Percentiles rank a stretch among this genome's conserved stretches.
These are phyloP conservation scores for Perca fluviatilis DNA, from an alignment of 2,113 vertebrate species.

Conservation along the genomic window DNA sequence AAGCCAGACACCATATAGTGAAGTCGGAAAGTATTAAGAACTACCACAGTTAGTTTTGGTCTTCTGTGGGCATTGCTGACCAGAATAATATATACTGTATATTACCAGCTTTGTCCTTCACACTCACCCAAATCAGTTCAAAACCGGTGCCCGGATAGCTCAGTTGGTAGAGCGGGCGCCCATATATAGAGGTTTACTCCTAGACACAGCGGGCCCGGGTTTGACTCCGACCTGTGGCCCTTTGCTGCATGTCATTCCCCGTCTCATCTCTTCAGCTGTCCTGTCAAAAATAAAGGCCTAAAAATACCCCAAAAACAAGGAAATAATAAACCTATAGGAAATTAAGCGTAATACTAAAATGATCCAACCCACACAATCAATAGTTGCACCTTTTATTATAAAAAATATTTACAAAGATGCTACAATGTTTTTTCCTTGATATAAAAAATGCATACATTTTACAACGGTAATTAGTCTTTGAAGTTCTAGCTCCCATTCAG, in stretches of 20 bases:
- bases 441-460: constrained; percentile 88
- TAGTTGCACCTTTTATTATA: constrained; percentile 87
- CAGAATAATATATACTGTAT: background rate
- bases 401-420: constrained; percentile 88
- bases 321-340: background rate
- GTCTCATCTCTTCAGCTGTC: too few relatives aligned
- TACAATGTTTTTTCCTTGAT: constrained; percentile 84
- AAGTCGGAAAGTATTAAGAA: too few relatives aligned
- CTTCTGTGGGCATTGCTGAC: background rate
- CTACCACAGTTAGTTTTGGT: background rate
- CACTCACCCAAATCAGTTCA: background rate
- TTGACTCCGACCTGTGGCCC: too few relatives aligned
- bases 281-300: too few relatives aligned
- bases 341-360: background rate
- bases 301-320: background rate
- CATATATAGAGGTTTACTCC: too few relatives aligned
- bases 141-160: background rate
- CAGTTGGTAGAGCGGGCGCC: too few relatives aligned
- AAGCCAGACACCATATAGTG: too few relatives aligned
- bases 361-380: constrained; percentile 42
- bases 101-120: background rate
- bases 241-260: too few relatives aligned
- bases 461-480: constrained; percentile 85
- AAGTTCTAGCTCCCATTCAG: constrained; percentile 84
- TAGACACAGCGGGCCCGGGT: too few relatives aligned